These are phyloP conservation scores for Myotis myotis DNA, from an alignment of 2,797 vertebrate genomes.

Conservation along the genomic window DNA sequence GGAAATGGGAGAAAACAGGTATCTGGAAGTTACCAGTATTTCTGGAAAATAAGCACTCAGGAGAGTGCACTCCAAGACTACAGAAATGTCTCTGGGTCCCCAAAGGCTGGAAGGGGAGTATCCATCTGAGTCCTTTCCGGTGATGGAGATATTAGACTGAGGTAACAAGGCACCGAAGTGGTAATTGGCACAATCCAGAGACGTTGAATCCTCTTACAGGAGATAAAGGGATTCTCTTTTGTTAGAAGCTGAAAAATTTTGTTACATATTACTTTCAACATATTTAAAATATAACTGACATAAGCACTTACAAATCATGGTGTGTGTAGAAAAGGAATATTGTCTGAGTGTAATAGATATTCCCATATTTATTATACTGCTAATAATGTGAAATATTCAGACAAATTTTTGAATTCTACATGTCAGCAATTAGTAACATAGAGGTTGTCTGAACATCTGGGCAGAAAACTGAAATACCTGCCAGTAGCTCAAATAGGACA, in stretches of 20 bases:
- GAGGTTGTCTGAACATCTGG: not conserved
- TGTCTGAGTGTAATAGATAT: not conserved
- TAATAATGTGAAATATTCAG: not conserved
- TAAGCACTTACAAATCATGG: not conserved
- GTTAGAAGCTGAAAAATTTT: not conserved
- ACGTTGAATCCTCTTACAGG: not conserved
- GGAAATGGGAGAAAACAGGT: not conserved
- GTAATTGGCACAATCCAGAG: not conserved
- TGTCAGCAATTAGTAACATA: not conserved
- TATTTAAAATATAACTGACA: slow-evolving; percentile 9
- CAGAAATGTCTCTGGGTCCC: not conserved
- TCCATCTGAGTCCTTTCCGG: not conserved
- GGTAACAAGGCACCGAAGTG: not conserved
- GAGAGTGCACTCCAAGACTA: not conserved
- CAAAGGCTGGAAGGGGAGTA: not conserved
- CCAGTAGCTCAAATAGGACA: not conserved
- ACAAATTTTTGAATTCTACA: not conserved
- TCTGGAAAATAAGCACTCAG: not conserved
- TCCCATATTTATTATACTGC: not conserved
- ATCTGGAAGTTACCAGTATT: not conserved
- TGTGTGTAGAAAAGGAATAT: not conserved
- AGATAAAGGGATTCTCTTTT: not conserved
- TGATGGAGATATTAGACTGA: not conserved
- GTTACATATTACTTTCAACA: not conserved
- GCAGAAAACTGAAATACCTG: not conserved